A percentile compares a stretch with the other conserved stretches of the same genome.
These are phyloP conservation scores for Anseranas semipalmata DNA, from an alignment of 2,113 vertebrate species.

Conservation along the genomic window DNA sequence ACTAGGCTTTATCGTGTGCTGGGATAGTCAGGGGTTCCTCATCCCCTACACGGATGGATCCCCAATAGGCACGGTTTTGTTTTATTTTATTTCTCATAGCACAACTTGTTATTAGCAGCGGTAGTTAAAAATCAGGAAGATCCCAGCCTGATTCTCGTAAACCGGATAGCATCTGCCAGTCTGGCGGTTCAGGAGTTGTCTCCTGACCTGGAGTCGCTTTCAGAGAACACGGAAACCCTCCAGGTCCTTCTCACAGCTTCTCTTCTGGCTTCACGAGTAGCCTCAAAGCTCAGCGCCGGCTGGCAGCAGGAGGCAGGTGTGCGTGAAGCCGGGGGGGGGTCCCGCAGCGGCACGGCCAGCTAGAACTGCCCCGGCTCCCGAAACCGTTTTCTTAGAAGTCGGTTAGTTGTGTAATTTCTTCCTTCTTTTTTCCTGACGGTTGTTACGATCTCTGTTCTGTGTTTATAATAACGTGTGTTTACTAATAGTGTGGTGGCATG, in stretches of 20 bases:
- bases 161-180: neutral
- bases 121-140: neutral
- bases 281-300: neutral
- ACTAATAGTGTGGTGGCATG: constrained; percentile 59
- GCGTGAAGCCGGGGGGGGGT: neutral
- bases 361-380: neutral
- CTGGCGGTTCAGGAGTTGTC: neutral
- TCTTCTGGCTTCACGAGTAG: neutral
- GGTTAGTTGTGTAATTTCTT: neutral
- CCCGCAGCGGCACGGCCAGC: neutral
- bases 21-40: neutral
- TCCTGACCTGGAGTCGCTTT: neutral
- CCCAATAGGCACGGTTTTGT: neutral
- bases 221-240: neutral
- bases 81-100: neutral
- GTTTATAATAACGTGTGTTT: constrained; percentile 59
- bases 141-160: neutral
- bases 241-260: neutral
- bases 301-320: neutral
- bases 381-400: neutral
- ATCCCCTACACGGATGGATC: accelerated
- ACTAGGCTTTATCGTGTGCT: neutral
- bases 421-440: neutral
- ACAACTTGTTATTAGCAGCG: neutral
- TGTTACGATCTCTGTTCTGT: constrained; percentile 18